A percentile compares a stretch with the other conserved stretches of the same genome.
Conservation (phyloP, 2,888 invertebrate genomes). For the Erebia epiphron region DNA sequence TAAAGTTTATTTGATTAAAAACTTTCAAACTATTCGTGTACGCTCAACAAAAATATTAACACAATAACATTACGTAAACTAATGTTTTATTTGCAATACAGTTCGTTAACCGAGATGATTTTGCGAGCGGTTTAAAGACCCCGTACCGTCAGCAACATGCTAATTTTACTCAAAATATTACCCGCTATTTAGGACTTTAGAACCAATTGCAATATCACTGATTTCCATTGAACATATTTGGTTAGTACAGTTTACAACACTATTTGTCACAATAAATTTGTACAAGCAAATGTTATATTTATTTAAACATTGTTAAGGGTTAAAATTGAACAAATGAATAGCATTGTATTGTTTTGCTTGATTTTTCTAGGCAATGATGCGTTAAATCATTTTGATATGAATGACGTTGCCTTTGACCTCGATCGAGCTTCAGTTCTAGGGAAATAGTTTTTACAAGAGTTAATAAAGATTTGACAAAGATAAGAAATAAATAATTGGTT, state of each 20-base stretch:
- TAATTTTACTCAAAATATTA: background rate
- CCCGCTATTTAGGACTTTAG: constrained; percentile 4
- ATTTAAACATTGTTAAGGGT: background rate
- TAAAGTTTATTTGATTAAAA: no score
- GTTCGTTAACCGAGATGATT: constrained; percentile 22
- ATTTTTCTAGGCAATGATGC: constrained; percentile 21
- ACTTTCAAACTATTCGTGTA: background rate
- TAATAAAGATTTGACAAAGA: constrained; percentile 16
- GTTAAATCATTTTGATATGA: constrained; percentile 19
- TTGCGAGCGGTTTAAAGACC: constrained; percentile 17
- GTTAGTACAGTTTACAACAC: background rate
- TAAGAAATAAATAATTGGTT: background rate
- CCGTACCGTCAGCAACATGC: background rate
- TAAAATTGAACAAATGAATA: background rate
- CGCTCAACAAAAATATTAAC: constrained; percentile 11
- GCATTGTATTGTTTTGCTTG: constrained; percentile 6
- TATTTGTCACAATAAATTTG: background rate
- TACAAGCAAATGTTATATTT: constrained; percentile 7
- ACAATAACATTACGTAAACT: constrained; percentile 20
- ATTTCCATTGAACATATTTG: constrained; percentile 4
- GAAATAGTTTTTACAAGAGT: constrained; percentile 6
- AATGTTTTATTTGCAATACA: constrained; percentile 23
- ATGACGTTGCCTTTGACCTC: constrained; percentile 22
- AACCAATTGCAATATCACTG: background rate
- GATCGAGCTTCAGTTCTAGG: constrained; percentile 13